These are phyloP conservation scores for Pseudorhombus dupliciocellatus DNA, from an alignment of 2,113 vertebrate genomes.

Conservation along the genomic window DNA sequence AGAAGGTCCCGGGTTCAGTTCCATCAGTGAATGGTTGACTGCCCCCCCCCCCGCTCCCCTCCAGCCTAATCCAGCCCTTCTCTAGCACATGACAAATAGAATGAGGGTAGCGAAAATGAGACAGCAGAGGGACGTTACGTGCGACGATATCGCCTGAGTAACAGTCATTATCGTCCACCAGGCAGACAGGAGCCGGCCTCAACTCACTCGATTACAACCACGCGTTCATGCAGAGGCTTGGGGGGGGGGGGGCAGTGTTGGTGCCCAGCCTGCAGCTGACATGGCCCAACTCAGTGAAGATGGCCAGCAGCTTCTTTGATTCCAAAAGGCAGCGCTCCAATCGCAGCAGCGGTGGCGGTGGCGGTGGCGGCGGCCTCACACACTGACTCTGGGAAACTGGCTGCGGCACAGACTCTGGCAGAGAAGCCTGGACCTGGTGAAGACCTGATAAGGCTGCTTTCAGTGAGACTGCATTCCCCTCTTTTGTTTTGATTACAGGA, in stretches of 20 bases:
- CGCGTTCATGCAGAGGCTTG: slow-evolving; percentile 4
- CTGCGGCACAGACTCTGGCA: slow-evolving; percentile 49
- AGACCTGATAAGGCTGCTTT: slow-evolving; percentile 54
- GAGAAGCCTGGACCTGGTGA: slow-evolving; percentile 45
- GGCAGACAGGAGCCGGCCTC: slow-evolving; percentile 9
- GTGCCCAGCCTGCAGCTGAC: slow-evolving; percentile 43
- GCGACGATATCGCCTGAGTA: slow-evolving; percentile 15
- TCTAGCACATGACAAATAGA: slow-evolving; percentile 17
- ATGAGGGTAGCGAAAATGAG: slow-evolving; percentile 25
- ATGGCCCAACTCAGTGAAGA: slow-evolving; percentile 25
- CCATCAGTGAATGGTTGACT: too few species aligned
- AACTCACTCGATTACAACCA: slow-evolving; percentile 27
- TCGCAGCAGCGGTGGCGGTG: slow-evolving; percentile 14
- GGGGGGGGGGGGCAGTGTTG: not conserved
- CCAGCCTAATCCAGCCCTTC: not conserved
- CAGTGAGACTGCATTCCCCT: slow-evolving; percentile 34
- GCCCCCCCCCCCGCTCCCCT: too few species aligned
- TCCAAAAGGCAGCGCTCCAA: slow-evolving; percentile 45
- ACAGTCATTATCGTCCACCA: slow-evolving; percentile 25
- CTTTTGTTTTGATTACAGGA: slow-evolving; percentile 59
- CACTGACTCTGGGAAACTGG: slow-evolving; percentile 43
- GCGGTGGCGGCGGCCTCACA: slow-evolving; percentile 9
- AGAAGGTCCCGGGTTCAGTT: too few species aligned
- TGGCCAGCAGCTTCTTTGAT: slow-evolving; percentile 39
- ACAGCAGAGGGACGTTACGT: not conserved